Percentiles rank a stretch among this genome's conserved stretches.
phyloP scores from a whole-genome alignment of 2,113 vertebrate species.

The Serinus canaria region DNA sequence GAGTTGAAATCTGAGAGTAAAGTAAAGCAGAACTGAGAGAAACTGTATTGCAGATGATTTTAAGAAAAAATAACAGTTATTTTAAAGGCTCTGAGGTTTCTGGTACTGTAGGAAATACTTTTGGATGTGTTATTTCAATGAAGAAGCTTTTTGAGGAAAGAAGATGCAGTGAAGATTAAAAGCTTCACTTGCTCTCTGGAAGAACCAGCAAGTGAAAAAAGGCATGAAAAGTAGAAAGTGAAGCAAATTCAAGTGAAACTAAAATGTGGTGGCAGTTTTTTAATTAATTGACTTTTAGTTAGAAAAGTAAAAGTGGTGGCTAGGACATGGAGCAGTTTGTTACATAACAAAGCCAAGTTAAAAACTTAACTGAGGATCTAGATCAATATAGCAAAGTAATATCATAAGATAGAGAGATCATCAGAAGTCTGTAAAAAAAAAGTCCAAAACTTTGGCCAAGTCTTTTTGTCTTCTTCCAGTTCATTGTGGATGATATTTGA shows the following conservation, averaged over 20 bases:
- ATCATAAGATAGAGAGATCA: background rate
- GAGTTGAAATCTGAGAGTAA: background rate
- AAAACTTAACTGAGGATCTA: background rate
- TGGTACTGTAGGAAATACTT: background rate
- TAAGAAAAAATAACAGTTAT: background rate
- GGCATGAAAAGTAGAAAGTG: background rate
- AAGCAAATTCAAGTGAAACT: background rate
- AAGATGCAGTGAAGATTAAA: background rate
- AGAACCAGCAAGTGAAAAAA: background rate
- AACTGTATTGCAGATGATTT: background rate
- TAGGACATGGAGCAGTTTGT: background rate
- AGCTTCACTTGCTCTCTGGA: background rate
- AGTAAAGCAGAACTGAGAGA: background rate
- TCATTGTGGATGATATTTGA: background rate
- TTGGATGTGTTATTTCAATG: background rate
- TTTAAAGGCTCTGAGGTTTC: background rate
- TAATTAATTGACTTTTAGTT: background rate
- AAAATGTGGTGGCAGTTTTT: background rate
- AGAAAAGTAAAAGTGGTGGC: background rate
- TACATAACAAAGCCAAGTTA: background rate
- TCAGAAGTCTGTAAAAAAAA: background rate
- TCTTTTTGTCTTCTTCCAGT: background rate
- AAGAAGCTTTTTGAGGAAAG: background rate
- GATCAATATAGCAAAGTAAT: background rate
- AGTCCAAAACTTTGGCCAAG: background rate